Conservation (phyloP, 2,113 vertebrate species). For the Hassar affinis region DNA sequence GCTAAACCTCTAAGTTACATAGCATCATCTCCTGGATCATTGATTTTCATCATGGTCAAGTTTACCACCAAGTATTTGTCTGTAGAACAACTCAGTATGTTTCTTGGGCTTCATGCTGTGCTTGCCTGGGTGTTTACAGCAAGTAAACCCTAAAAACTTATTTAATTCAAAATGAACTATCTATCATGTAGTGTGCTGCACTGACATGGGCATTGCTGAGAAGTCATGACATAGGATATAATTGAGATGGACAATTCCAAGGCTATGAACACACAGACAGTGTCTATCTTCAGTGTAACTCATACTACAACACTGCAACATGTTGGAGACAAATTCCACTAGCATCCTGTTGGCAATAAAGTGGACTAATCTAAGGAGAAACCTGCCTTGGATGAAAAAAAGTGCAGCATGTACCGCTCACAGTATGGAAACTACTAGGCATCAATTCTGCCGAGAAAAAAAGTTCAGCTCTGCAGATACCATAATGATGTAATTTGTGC, state of each 20-base stretch:
- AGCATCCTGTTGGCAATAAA: not conserved
- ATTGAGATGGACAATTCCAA: not conserved
- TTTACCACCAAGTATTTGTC: too few relatives aligned
- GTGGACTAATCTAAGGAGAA: not conserved
- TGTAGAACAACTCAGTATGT: too few relatives aligned
- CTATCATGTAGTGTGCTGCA: not conserved
- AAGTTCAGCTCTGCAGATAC: too few relatives aligned
- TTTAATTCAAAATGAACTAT: not conserved
- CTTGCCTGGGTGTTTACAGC: not conserved
- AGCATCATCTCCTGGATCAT: too few relatives aligned
- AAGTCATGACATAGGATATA: not conserved
- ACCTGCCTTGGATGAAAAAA: not conserved
- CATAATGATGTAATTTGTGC: too few relatives aligned
- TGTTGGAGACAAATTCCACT: not conserved
- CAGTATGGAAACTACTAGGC: not conserved
- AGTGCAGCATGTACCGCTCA: not conserved
- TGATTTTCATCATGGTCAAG: too few relatives aligned
- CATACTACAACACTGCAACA: too few relatives aligned
- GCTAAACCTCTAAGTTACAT: too few relatives aligned
- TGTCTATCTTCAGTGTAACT: not conserved
- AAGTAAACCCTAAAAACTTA: not conserved
- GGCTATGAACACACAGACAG: not conserved
- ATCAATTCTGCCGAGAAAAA: not conserved
- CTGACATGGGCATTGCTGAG: not conserved
- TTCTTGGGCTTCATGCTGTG: not conserved